A percentile compares a stretch with the other conserved stretches of the same genome.
Conservation (phyloP, 1,140 invertebrate genomes). For the Anoplophora glabripennis region DNA sequence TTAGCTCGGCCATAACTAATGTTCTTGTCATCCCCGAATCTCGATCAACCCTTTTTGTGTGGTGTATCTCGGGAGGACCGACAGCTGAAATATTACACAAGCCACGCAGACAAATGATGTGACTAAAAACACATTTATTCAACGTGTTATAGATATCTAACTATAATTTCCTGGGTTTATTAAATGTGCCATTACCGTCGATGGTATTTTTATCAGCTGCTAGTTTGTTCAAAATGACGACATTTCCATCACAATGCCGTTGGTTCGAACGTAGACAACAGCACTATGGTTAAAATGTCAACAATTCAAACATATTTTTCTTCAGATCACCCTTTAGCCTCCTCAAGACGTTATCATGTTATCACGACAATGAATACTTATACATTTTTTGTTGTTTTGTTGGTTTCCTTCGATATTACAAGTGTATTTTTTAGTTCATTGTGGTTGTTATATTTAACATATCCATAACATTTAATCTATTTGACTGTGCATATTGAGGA, state of each 20-base stretch:
- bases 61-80: slow-evolving; percentile 20
- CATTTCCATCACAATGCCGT: slow-evolving; percentile 50
- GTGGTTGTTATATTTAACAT: too few species aligned
- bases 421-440: too few species aligned
- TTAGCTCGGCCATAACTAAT: slow-evolving; percentile 22
- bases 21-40: slow-evolving; percentile 29
- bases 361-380: too few species aligned
- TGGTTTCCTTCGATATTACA: too few species aligned
- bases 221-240: slow-evolving; percentile 45
- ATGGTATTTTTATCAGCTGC: slow-evolving; percentile 21
- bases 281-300: slow-evolving; percentile 52
- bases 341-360: too few species aligned
- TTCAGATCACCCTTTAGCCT: not conserved
- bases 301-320: slow-evolving; percentile 41
- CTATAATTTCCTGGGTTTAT: slow-evolving; percentile 1
- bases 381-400: too few species aligned
- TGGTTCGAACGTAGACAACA: slow-evolving; percentile 45
- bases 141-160: slow-evolving; percentile 24
- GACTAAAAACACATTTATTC: slow-evolving; percentile 30
- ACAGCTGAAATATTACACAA: slow-evolving; percentile 34
- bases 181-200: too few species aligned
- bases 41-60: slow-evolving; percentile 35
- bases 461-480: too few species aligned
- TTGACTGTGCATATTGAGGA: too few species aligned
- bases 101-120: slow-evolving; percentile 31